Evolutionary conservation across 2,888 invertebrate genomes (phyloP), one percentile per base, ranked within the genome.

Genomic region (Drosophila algonquin): DNA sequence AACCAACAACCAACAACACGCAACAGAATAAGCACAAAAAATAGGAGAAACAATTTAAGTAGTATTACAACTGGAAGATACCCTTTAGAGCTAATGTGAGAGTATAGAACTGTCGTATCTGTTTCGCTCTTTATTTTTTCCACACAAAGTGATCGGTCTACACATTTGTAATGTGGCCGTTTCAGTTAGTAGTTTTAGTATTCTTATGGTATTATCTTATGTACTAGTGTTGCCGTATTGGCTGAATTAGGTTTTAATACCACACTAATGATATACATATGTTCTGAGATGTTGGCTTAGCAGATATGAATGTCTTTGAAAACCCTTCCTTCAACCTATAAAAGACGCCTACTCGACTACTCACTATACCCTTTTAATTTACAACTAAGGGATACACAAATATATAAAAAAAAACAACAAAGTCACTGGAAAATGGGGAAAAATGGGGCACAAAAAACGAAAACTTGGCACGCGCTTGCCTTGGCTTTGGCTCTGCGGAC

Each of bases 401-500:
- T n/a, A n/a, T 1, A 14, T 14, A 12, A 14, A 40, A 14, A n/a
- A n/a, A 6, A 7, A n/a, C 14, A 40, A 40, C 6, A 53, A 27
- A 60, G 46, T 9, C 47, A 24, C 16, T 14, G n/a, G 21, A 52
- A 60, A 53, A 44, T 44, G 46, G 44, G 5, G n/a, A n/a, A 52
- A 60, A 53, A 44, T 44, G 46, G 44, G 21, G 32, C 18, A 35
- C 30, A 30, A 30, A 30, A 30, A 48, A 30, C 27, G 44, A 21
- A 44, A 54, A 61, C 35, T 63, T 63, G 63, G 63, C 56, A 63
- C 44, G 56, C 51, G 18, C 30, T 56, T 58, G 12, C 27, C 27
- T 55, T 46, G 30, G 27, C 14, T 21, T 55, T 60, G 55, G 24
- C 55, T 60, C 24, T 32, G 14, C 40, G 40, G 14, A 18, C 18